phyloP scores from a whole-genome alignment of 2,113 vertebrate genomes.

The Ivindomyrus marchei region DNA sequence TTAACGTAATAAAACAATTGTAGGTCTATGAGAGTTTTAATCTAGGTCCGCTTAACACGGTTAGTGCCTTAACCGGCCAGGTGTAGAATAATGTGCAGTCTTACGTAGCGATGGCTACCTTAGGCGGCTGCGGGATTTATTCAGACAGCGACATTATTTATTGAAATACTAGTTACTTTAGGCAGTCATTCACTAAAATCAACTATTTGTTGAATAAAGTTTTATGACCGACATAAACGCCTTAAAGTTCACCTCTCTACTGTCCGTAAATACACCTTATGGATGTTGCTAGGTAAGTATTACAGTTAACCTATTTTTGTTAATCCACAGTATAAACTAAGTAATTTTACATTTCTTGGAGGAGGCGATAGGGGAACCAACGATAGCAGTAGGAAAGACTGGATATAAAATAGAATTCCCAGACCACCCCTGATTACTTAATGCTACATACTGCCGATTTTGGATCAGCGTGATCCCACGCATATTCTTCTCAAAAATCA shows the following conservation, averaged over 20 bases:
- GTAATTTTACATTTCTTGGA: background rate
- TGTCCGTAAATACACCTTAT: background rate
- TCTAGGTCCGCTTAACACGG: background rate
- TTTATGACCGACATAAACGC: background rate
- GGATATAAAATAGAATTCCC: background rate
- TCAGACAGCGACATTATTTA: background rate
- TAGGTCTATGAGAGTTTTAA: background rate
- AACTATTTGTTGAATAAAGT: background rate
- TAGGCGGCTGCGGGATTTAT: background rate
- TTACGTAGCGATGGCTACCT: background rate
- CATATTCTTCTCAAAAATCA: background rate
- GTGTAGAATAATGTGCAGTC: background rate
- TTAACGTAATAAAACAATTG: background rate
- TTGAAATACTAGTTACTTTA: background rate
- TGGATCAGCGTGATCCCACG: background rate
- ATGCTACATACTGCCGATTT: background rate
- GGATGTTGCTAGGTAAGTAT: background rate
- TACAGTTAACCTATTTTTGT: constrained; percentile 1
- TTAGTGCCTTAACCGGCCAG: background rate
- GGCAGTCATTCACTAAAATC: background rate
- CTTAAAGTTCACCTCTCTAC: background rate
- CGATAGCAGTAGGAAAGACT: background rate
- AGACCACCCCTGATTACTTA: background rate
- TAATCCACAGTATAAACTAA: background rate
- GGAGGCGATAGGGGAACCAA: background rate